phyloP scores from a whole-genome alignment of 2,797 vertebrate genomes.

The Dicrostonyx torquatus region DNA sequence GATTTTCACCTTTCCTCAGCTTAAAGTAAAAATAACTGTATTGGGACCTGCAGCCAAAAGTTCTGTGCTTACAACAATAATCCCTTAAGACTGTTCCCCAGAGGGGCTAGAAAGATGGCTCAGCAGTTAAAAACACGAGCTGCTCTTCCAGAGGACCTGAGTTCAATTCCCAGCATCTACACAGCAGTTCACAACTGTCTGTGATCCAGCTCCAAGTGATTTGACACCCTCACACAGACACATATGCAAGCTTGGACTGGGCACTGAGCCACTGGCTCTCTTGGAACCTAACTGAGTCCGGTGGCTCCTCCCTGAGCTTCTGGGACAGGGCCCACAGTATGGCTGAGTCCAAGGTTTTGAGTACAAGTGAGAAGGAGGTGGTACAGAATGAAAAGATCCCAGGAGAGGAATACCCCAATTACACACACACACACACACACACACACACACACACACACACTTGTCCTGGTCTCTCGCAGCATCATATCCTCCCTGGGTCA shows the following conservation, averaged over 20 bases:
- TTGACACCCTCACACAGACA: background rate
- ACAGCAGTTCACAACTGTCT: background rate
- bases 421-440: background rate
- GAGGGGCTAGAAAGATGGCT: too few relatives aligned
- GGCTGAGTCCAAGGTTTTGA: background rate
- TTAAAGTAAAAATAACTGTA: background rate
- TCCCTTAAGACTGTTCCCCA: background rate
- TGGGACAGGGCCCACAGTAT: background rate
- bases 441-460: background rate
- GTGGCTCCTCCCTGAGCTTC: background rate
- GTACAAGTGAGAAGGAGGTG: background rate
- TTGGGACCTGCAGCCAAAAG: background rate
- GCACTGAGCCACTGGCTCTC: too few relatives aligned
- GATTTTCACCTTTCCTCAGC: background rate
- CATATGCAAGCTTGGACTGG: background rate
- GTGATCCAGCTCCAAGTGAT: background rate
- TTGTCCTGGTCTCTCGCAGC: fast-evolving
- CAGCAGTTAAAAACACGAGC: too few relatives aligned
- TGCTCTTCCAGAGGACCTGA: background rate
- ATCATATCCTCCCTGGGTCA: fast-evolving
- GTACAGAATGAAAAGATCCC: background rate
- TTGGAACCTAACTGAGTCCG: background rate
- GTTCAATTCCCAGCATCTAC: background rate
- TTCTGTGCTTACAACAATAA: too few relatives aligned
- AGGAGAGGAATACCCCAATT: background rate